A percentile compares a stretch with the other conserved stretches of the same genome.
Conservation (phyloP, 2,888 invertebrate species). For the Strigamia crassipes region DNA sequence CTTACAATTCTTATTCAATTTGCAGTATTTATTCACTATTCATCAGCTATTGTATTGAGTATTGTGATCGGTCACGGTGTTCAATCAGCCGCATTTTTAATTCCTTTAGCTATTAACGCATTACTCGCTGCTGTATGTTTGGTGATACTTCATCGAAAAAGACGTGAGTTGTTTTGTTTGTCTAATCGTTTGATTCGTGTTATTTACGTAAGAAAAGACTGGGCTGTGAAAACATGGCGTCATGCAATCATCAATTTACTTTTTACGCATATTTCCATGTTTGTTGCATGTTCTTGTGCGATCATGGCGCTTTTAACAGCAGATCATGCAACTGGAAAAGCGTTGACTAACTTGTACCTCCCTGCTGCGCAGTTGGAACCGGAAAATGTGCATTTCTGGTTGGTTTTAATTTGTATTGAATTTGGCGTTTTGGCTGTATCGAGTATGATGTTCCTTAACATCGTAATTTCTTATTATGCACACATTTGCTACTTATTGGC, state of each 20-base stretch:
- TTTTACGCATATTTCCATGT: background rate
- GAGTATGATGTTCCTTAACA: background rate
- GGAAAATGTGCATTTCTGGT: background rate
- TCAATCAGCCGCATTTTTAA: background rate
- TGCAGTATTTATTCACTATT: background rate
- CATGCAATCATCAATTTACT: background rate
- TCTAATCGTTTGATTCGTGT: background rate
- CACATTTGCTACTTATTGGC: background rate
- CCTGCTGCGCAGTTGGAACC: background rate
- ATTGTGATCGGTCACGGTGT: background rate
- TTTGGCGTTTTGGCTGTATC: background rate
- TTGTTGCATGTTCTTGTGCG: background rate
- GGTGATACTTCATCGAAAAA: background rate
- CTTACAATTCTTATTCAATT: background rate
- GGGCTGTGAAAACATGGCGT: background rate
- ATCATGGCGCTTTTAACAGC: background rate
- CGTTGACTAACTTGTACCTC: background rate
- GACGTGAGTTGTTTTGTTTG: background rate
- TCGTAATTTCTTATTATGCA: background rate
- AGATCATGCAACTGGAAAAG: background rate
- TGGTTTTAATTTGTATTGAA: background rate
- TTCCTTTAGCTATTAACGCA: background rate
- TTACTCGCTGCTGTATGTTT: background rate
- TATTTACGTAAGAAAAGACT: background rate
- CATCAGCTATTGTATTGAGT: background rate